Evolutionary conservation across 2,888 invertebrate species (phyloP).

Genomic region (Cynaeus angustus): DNA sequence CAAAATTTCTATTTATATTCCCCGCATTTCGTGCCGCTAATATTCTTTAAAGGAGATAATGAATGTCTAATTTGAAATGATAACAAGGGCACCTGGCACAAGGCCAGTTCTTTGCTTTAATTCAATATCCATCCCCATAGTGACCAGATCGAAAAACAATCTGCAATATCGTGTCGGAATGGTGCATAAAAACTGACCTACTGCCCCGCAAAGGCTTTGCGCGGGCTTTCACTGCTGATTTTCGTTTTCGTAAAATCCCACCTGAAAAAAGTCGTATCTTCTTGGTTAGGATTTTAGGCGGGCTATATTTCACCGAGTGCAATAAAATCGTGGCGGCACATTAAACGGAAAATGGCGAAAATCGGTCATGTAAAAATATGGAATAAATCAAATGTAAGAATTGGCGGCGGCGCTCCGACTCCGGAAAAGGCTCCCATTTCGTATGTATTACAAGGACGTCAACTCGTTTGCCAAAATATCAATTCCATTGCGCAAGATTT

Average conservation of each 20-base stretch:
- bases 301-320: neutral
- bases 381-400: slow-evolving; percentile 38
- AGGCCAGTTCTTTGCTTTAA: slow-evolving; percentile 39
- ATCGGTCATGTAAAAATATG: slow-evolving; percentile 40
- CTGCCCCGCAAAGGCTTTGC: neutral
- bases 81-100: slow-evolving; percentile 43
- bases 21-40: slow-evolving; percentile 37
- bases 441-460: slow-evolving; percentile 27
- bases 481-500: slow-evolving; percentile 33
- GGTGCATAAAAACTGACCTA: slow-evolving; percentile 34
- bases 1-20: slow-evolving; percentile 30
- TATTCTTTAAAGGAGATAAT: slow-evolving; percentile 35
- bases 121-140: slow-evolving; percentile 43
- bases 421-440: slow-evolving; percentile 18
- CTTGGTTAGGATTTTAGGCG: neutral
- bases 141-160: slow-evolving; percentile 47
- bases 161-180: slow-evolving; percentile 39
- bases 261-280: neutral
- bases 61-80: slow-evolving; percentile 45
- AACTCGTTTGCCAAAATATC: slow-evolving; percentile 36
- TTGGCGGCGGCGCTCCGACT: slow-evolving; percentile 15
- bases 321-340: slow-evolving; percentile 21
- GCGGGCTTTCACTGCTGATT: slow-evolving; percentile 3
- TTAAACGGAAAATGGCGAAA: slow-evolving; percentile 28
- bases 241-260: neutral